Evolutionary conservation across 2,113 vertebrate genomes (phyloP), one percentile per base, ranked within the genome.

Genomic region (Rhinolophus sinicus): DNA sequence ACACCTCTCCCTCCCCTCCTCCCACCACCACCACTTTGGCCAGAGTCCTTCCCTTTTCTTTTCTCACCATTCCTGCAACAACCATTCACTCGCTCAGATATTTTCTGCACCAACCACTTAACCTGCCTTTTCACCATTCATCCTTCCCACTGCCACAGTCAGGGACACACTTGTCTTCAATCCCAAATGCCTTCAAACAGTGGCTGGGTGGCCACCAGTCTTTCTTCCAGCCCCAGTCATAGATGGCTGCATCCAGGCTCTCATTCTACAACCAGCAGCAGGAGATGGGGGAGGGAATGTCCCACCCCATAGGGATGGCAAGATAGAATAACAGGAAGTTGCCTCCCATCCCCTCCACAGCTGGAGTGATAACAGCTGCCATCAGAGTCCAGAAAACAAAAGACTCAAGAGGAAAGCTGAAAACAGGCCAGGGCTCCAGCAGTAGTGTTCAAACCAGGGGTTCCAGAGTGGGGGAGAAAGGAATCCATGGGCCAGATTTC

Each of bases 311-410:
- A 30, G 72, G 50, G 88, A 97, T 93, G 93, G 97, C 88, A 81
- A 94, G 90, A 96, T 94, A 96, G 76, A 97, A 95, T 91, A 96
- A 97, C 96, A 98, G 97, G 97, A 97, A 97, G 93, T 95, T 13
- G 85, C 95, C 81, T 96, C 96, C 96, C 70, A 67, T 93, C 72
- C 81, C 94, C 72, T 85, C 84, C 65, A 86, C 97, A 92, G 87
- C 95, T 93, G 93, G 91, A 96, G 88, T 88, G 96, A 93, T 95
- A 95, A 96, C 97, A 97, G 97, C 94, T 97, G 94, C 91, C 76
- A 84, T 64, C 80, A 24, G 44, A 94, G 65, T 76, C 80, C 52
- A 50, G 92, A 92, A 96, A 96, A 95, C 97, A 96, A 94, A 90
- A 77, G 90, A 75, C 26, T 82, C 77, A 30, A 69, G 38, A 90